Evolutionary conservation across 2,113 vertebrate species (phyloP), one percentile per base, ranked within the genome.

Genomic region (Epinephelus cyanopodus): DNA sequence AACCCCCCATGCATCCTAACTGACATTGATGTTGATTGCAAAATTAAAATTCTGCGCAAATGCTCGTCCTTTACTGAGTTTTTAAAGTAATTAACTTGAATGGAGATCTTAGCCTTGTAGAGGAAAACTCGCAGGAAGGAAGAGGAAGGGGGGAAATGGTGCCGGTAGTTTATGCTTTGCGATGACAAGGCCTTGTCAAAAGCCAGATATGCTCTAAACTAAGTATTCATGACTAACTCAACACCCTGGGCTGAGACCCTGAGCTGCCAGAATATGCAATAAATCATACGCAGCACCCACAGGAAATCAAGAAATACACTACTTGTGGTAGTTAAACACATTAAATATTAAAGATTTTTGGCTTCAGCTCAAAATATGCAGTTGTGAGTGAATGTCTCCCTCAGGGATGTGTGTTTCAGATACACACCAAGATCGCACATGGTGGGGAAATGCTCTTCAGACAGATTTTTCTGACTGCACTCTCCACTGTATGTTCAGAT

Each of bases 201-300:
- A 66, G 58, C 19, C 68, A 33, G 60, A 64, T 18, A 11, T 2
- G 27, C 13, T 45, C 47, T 33, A 14, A 13, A 52, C 13, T n/a
- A 23, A 64, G 2, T 64, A 47, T 72, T 80, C 68, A 72, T 64
- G 52, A 37, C 53, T 39, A 3, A 37, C 8, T 48, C 25, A 33
- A 0, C 19, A n/a, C 15, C 17, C 19, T 11, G 8, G 21, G 47
- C 62, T 47, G 18, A 83, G 47, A 67, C 56, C 73, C 47, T 79
- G 84, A 75, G 45, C 66, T 77, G 66, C 56, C 45, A 48, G 33
- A 42, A 54, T 64, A 64, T 29, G n/a, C 60, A 72, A 47, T 66
- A 25, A 83, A 77, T 64, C 63, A 63, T 7, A 2, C n/a, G 29
- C 23, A 47, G 69, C 66, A 33, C 6, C 12, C 0, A 54, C 74